phyloP scores from a whole-genome alignment of 1,140 invertebrate genomes.

The Cecropterus lyciades region DNA sequence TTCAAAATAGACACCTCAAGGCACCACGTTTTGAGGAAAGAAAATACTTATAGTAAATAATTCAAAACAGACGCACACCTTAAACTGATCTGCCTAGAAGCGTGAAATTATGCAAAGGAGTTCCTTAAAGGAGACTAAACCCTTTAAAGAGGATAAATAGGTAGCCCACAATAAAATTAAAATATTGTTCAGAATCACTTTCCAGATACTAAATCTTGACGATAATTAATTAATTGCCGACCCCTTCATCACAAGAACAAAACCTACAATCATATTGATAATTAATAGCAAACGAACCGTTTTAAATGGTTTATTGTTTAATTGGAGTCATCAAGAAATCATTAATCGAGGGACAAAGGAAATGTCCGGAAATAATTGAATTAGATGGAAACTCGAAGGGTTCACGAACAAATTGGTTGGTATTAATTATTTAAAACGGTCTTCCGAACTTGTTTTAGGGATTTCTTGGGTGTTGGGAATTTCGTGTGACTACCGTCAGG shows the following conservation, averaged over 20 bases:
- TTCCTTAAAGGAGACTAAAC: too few relatives aligned
- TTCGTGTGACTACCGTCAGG: background rate
- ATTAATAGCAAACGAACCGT: slow-evolving; percentile 19
- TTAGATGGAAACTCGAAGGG: slow-evolving; percentile 16
- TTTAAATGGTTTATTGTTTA: slow-evolving; percentile 21
- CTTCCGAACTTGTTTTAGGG: slow-evolving; percentile 4
- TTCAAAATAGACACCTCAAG: too few relatives aligned
- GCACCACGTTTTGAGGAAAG: too few relatives aligned
- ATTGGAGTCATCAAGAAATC: slow-evolving; percentile 19
- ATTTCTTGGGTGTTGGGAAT: slow-evolving; percentile 8
- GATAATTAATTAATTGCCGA: background rate
- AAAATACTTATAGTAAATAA: too few relatives aligned
- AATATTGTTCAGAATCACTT: too few relatives aligned
- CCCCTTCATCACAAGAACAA: background rate
- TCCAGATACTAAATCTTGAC: too few relatives aligned
- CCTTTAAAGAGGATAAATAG: too few relatives aligned
- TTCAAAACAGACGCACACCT: too few relatives aligned
- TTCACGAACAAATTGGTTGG: slow-evolving; percentile 11
- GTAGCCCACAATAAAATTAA: too few relatives aligned
- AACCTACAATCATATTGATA: slow-evolving; percentile 13
- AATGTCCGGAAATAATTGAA: slow-evolving; percentile 28
- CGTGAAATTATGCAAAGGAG: too few relatives aligned
- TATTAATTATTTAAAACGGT: slow-evolving; percentile 15
- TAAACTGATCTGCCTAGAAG: too few relatives aligned
- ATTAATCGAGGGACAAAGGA: slow-evolving; percentile 19